phyloP scores from a whole-genome alignment of 1,140 invertebrate species.

The Littorina saxatilis region DNA sequence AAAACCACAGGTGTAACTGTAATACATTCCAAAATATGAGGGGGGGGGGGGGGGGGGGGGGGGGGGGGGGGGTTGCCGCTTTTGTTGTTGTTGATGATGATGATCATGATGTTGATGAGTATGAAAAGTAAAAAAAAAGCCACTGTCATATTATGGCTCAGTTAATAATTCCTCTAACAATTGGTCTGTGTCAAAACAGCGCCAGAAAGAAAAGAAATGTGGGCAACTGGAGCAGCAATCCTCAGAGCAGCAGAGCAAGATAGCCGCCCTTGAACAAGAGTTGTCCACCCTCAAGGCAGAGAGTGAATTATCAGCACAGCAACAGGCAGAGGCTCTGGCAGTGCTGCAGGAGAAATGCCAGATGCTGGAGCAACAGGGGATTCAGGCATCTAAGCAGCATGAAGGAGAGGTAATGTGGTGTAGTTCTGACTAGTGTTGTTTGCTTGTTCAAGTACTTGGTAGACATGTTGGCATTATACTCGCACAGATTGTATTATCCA shows the following conservation, averaged over 20 bases:
- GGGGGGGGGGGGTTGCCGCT: too few relatives aligned
- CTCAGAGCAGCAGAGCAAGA: neutral
- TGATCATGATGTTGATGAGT: too few relatives aligned
- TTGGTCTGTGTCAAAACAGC: neutral
- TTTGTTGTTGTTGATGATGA: neutral
- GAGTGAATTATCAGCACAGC: neutral
- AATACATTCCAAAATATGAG: too few relatives aligned
- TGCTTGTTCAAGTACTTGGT: too few relatives aligned
- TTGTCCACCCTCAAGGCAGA: neutral
- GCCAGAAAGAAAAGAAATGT: neutral
- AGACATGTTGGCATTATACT: too few relatives aligned
- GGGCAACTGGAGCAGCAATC: conserved; percentile 25
- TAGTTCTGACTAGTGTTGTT: neutral
- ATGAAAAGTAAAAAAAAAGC: too few relatives aligned
- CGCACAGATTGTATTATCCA: too few relatives aligned
- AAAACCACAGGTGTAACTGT: too few relatives aligned
- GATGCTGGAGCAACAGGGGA: neutral
- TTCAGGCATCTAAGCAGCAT: neutral
- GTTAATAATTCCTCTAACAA: too few relatives aligned
- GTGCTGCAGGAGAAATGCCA: conserved; percentile 24
- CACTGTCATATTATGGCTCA: too few relatives aligned
- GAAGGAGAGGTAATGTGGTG: conserved; percentile 26
- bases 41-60: too few relatives aligned
- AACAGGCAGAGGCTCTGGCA: neutral
- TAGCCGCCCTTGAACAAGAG: neutral